Evolutionary conservation across 1,140 invertebrate genomes (phyloP).

Genomic region (Tetranychus cinnabarinus): DNA sequence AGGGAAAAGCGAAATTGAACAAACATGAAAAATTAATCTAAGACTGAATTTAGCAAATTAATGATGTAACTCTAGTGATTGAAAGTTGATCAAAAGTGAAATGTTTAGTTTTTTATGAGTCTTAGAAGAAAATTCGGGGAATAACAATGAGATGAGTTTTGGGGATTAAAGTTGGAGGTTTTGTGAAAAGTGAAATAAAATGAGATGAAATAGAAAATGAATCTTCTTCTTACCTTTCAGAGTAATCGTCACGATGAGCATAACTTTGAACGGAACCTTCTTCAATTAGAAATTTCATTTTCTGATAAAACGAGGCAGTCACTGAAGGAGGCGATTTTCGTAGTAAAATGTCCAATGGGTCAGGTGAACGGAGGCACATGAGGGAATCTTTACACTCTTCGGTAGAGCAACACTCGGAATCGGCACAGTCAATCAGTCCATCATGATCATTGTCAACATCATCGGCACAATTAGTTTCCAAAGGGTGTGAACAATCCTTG

Average conservation of each 20-base stretch:
- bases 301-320: conserved; percentile 88
- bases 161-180: too few relatives aligned
- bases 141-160: too few relatives aligned
- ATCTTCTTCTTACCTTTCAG: conserved; percentile 62
- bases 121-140: too few relatives aligned
- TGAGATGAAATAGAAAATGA: too few relatives aligned
- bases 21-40: too few relatives aligned
- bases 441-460: conserved; percentile 89
- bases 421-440: conserved; percentile 88
- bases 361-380: conserved; percentile 79
- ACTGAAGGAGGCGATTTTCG: conserved; percentile 84
- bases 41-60: too few relatives aligned
- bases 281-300: conserved; percentile 93
- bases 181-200: too few relatives aligned
- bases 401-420: conserved; percentile 67
- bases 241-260: conserved; percentile 86
- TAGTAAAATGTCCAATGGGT: conserved; percentile 78
- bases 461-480: conserved; percentile 80
- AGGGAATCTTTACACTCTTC: conserved; percentile 59
- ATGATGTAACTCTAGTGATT: too few relatives aligned
- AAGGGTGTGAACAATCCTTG: conserved; percentile 57
- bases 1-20: too few relatives aligned
- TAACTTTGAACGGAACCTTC: conserved; percentile 95
- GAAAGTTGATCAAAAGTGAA: too few relatives aligned
- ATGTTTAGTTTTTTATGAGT: too few relatives aligned